These are phyloP conservation scores for Amphimedon queenslandica DNA, from an alignment of 37 sponge, comb jelly and placozoan species.

Conservation along the genomic window DNA sequence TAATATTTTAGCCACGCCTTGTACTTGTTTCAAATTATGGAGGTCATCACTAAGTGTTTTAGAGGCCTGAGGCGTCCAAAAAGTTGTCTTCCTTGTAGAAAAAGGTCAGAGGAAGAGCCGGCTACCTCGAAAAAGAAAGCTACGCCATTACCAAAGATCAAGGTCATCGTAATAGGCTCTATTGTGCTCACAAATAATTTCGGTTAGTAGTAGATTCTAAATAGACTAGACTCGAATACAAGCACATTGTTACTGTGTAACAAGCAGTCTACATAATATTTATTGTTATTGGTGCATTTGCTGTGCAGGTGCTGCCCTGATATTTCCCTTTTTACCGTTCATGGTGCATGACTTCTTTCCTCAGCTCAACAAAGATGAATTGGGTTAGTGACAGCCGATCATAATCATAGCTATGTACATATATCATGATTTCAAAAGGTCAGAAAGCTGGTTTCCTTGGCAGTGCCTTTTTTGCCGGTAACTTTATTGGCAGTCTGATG, in stretches of 20 bases:
- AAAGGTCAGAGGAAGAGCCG: no score
- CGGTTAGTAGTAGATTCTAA: not conserved
- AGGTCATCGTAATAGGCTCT: constrained; percentile 2
- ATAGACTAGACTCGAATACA: no score
- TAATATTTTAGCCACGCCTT: no score
- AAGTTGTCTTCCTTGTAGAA: no score
- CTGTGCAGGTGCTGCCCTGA: constrained; percentile 55
- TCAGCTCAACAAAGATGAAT: constrained; percentile 48
- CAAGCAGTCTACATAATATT: no score
- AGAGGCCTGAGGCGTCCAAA: no score
- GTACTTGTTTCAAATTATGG: no score
- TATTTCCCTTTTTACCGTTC: constrained; percentile 89
- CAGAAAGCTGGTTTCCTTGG: constrained; percentile 78
- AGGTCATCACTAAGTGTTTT: no score
- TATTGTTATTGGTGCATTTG: not conserved
- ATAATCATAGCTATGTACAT: not conserved
- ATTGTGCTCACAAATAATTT: not conserved
- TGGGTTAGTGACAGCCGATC: constrained; percentile 33
- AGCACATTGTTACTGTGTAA: no score
- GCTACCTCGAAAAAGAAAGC: no score
- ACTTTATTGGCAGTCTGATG: constrained; percentile 63
- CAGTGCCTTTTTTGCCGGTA: constrained; percentile 71
- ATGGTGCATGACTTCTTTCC: constrained; percentile 94
- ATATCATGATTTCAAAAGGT: constrained; percentile 15
- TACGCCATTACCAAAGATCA: constrained; percentile 37